A percentile compares a stretch with the other conserved stretches of the same genome.
Conservation (phyloP, 2,113 vertebrate genomes). For the Callipepla squamata region DNA sequence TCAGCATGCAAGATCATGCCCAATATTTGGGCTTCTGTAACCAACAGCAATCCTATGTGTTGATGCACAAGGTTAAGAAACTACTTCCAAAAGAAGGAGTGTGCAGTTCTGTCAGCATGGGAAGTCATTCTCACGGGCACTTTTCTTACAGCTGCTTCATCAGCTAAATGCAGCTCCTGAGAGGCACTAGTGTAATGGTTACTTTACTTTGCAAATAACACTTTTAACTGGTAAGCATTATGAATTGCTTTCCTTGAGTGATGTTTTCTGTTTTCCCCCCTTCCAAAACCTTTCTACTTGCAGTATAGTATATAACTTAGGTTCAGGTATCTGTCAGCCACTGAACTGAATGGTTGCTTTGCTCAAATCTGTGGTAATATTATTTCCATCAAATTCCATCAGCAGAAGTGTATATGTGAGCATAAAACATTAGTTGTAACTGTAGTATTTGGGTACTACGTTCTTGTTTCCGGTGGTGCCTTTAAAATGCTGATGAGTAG, state of each 20-base stretch:
- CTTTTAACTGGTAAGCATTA: background rate
- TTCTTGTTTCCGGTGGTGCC: accelerated
- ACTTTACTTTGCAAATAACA: background rate
- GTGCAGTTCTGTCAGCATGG: background rate
- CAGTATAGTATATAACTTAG: background rate
- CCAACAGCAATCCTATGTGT: background rate
- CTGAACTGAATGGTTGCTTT: accelerated
- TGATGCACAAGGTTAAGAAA: background rate
- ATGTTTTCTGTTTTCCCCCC: background rate
- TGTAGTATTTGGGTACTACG: accelerated
- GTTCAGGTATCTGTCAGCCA: background rate
- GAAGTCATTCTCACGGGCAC: accelerated
- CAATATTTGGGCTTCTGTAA: too few species aligned
- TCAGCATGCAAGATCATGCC: accelerated
- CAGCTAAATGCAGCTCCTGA: accelerated
- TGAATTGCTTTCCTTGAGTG: background rate
- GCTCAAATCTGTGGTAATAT: accelerated
- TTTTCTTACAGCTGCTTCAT: accelerated
- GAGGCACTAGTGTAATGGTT: background rate
- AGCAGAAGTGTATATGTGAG: accelerated
- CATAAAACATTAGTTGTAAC: accelerated
- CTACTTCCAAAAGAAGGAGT: background rate
- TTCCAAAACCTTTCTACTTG: background rate
- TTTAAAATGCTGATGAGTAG: background rate
- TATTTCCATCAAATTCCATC: background rate